Evolutionary conservation across 2,113 vertebrate species (phyloP), one percentile per base, ranked within the genome.

Genomic region (Stegostoma tigrinum): DNA sequence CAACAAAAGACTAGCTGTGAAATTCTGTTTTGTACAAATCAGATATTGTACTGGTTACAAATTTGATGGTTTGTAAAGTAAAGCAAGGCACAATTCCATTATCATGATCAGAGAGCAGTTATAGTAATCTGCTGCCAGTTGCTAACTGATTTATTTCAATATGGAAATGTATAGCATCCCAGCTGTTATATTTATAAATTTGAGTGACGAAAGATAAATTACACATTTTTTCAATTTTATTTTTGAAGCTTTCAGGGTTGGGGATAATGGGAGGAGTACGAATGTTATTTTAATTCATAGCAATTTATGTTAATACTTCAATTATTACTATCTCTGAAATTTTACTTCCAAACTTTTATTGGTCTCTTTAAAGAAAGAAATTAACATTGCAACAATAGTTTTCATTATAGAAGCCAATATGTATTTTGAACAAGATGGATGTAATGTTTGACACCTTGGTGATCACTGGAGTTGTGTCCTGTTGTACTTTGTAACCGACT

Each of bases 21-120:
- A 95, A 72, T 68, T 23, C 94, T 95, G 94, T 95, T 95, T 95
- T 95, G 94, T 95, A 95, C 67, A 95, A 75, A 95, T 95, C 94
- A 27, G 42, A 70, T 95, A 72, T 90, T 61, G 52, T 72, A 45
- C 24, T 45, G 17, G 42, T 95, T 42, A 70, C 45, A 48, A 61
- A 75, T 72, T 52, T 72, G 70, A 38, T 72, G 70, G 52, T 75
- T 27, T 30, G 42, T 42, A 72, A 72, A 95, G 94, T 45, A 45
- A 70, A 67, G 55, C 61, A 94, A 30, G 93, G 38, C 66, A 72
- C 94, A 95, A 95, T 95, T 95, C 94, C 94, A 95, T 45, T 52
- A 72, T 70, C 68, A 75, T 66, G 67, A 14, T 27, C 67, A 72
- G 68, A 52, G 52, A 0, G 42, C 10, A 19, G 42, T 70, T 42